Base-by-base conservation (phyloP, 2,888 invertebrate genomes). In the Aplocera efformata region DNA sequence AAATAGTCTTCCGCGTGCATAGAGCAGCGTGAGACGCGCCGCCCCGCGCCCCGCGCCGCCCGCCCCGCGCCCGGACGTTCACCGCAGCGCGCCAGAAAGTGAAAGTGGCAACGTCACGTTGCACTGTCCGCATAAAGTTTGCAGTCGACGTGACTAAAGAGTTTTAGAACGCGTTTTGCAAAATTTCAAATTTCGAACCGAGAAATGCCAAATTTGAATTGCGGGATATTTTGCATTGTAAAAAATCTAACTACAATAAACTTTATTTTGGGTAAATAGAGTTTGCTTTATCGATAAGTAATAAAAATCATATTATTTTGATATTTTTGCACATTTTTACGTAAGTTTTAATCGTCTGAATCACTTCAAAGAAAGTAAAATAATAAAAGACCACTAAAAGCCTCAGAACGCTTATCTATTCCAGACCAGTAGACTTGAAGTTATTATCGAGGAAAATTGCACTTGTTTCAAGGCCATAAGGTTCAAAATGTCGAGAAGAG, bases 71-170 rank as follows among this genome's bases (percentile, higher is more conserved):
- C 3, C 13, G 44, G 29, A 35, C 44, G 29, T 45, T 40, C 44
- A 45, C 44, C 40, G 44, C 34, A 8, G 27, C 1, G 11, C 27
- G 8, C 3, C 20, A 25, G 40, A 32, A 36, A 45, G 45, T 37
- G 45, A 45, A 45, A 45, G 45, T 45, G 10, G 32, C 32, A 28
- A 9, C 34, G 31, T 34, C 38, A 31, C 39, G 22, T 10, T 36
- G 45, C 45, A 33, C 32, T 22, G 44, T 17, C 13, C 13, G 13
- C 13, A 5, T 17, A 17, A 17, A 3, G 13, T 17, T 17, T 5
- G 2, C 13, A 5, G 5, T 17, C 13, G 13, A 17, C 13, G 13
- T 17, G 3, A 17, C 13, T 17, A 17, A 17, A 17, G 13, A 17
- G 13, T 3, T 17, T 17, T 17, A 17, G 13, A 17, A 10, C 26